phyloP scores from a whole-genome alignment of 2,113 vertebrate genomes.

The Mobula hypostoma region DNA sequence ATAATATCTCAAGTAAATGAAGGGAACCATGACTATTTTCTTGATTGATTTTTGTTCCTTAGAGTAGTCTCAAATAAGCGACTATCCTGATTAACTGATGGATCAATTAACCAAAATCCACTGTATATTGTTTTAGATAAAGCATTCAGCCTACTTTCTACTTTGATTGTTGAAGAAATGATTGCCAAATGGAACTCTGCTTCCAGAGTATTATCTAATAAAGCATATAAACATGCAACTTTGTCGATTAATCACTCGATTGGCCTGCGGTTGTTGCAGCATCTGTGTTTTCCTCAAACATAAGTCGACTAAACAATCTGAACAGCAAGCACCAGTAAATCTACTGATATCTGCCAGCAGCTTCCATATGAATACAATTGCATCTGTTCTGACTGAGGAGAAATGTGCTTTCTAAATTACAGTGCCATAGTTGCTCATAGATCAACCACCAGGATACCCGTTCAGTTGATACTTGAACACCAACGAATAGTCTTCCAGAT shows the following conservation, averaged over 20 bases:
- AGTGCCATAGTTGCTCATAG: neutral
- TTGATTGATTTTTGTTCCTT: too few relatives aligned
- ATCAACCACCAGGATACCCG: neutral
- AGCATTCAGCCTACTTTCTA: neutral
- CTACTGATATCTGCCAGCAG: neutral
- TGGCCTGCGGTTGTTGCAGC: neutral
- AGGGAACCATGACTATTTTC: too few relatives aligned
- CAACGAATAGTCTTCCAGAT: neutral
- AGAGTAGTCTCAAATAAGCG: too few relatives aligned
- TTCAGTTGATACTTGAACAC: neutral
- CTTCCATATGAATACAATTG: neutral
- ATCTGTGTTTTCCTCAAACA: neutral
- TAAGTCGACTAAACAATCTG: neutral
- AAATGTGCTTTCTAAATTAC: neutral
- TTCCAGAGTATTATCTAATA: neutral
- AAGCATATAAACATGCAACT: neutral
- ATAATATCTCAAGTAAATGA: too few relatives aligned
- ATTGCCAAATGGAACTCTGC: neutral
- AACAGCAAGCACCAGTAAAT: neutral
- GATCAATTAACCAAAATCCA: too few relatives aligned
- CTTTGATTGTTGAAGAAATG: neutral
- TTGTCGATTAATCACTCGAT: neutral
- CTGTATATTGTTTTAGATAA: neutral
- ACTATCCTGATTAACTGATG: too few relatives aligned
- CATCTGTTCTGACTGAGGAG: neutral